These are phyloP conservation scores for Mantis religiosa DNA, from an alignment of 2,888 invertebrate genomes.

Conservation along the genomic window DNA sequence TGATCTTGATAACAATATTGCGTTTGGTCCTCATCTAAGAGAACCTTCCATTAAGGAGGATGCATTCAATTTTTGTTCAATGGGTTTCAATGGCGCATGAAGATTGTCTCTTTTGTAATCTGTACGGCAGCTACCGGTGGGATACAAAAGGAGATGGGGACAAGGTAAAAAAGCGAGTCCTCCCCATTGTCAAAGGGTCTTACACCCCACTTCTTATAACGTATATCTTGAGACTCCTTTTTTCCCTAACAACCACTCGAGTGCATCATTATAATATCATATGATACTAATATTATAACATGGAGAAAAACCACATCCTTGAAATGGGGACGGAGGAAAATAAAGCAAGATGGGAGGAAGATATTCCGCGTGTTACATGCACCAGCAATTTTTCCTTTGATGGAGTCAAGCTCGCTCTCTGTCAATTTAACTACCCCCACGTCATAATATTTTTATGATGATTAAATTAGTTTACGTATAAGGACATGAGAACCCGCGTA, in stretches of 20 bases:
- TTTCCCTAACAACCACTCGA: background rate
- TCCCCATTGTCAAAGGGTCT: background rate
- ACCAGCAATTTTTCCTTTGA: background rate
- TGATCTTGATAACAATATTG: too few relatives aligned
- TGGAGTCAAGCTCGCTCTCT: background rate
- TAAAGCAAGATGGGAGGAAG: background rate
- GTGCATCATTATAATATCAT: background rate
- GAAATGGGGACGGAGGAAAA: background rate
- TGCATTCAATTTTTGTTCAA: background rate
- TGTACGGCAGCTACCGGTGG: background rate
- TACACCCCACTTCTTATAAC: slow-evolving; percentile 4
- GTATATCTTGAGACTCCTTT: background rate
- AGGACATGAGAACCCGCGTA: background rate
- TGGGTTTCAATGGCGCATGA: slow-evolving; percentile 2
- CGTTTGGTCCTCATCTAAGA: too few relatives aligned
- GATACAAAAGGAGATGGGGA: background rate
- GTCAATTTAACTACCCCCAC: background rate
- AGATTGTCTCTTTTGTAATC: background rate
- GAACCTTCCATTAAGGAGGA: background rate
- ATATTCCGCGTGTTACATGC: background rate
- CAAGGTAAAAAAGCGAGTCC: background rate
- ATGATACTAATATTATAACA: slow-evolving; percentile 12
- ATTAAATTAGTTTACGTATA: background rate
- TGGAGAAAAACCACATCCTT: slow-evolving; percentile 3
- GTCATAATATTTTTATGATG: slow-evolving; percentile 10